Base-by-base conservation (phyloP, 2,888 invertebrate genomes). In the Koerneria pararmatus region DNA sequence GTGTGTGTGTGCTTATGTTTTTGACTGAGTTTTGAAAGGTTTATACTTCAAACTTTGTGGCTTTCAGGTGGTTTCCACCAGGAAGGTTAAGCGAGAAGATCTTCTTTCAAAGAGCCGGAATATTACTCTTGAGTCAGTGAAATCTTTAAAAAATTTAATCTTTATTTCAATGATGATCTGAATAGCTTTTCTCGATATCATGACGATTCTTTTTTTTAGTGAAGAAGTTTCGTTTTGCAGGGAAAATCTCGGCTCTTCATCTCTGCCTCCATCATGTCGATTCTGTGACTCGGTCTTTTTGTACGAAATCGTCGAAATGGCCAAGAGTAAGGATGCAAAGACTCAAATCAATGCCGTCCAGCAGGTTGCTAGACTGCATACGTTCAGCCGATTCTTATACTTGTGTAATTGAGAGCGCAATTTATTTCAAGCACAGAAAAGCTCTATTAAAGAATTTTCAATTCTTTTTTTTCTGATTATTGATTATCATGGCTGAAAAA, bases 11-110 rank as follows among this genome's bases (percentile, higher is more conserved):
- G n/a, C n/a, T n/a, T n/a, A n/a, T n/a, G n/a, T n/a, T n/a, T n/a
- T n/a, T n/a, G n/a, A n/a, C 46, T 15, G 46, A 15, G 11, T 41
- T 41, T 41, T 11, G n/a, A 15, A n/a, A 41, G 46, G 46, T n/a
- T 11, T 15, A 15, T 41, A 15, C n/a, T 41, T 41, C 46, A 41
- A 41, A 41, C 46, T 41, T n/a, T n/a, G n/a, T n/a, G n/a, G n/a
- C n/a, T 29, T 34, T 24, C 34, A 62, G 22, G 60, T 64, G 15
- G 66, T 79, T 24, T 58, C 95, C 85, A 87, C 97, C 74, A 89
- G 97, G 76, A 97, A 97, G 89, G 95, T 92, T 85, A 97, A 97
- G 88, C 88, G 95, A 75, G 95, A 97, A 83, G 95, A 97, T 86
- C 93, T 93, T n/a, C 87, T 97, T 76, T 90, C 92, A 78, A 97